phyloP scores from a whole-genome alignment of 2,113 vertebrate species.

The Crotalus horridus region DNA sequence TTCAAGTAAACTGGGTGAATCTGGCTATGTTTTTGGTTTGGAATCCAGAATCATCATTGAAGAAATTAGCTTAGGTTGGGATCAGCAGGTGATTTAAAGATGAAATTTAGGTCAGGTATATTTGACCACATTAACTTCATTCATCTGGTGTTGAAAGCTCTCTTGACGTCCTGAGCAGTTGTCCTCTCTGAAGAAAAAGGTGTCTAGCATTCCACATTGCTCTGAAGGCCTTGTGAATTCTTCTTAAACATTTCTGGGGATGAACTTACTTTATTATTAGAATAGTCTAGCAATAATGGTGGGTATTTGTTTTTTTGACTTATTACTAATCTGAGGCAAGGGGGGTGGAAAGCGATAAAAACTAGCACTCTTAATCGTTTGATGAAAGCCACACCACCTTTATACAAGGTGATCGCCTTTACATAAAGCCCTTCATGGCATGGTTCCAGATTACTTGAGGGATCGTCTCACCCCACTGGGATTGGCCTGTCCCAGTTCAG shows the following conservation, averaged over 20 bases:
- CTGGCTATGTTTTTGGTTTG: neutral
- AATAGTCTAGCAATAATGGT: neutral
- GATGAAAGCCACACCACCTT: neutral
- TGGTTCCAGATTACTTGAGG: neutral
- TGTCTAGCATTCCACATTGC: neutral
- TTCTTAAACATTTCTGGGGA: neutral
- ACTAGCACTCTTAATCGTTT: neutral
- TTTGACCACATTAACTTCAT: neutral
- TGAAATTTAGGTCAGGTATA: neutral
- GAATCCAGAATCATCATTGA: neutral
- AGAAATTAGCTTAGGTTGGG: neutral
- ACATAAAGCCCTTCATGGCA: neutral
- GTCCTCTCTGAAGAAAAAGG: neutral
- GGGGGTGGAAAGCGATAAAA: neutral
- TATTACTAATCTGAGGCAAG: neutral
- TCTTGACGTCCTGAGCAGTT: neutral
- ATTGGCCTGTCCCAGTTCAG: neutral
- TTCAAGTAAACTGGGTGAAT: neutral
- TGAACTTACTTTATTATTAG: neutral
- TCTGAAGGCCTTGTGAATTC: neutral
- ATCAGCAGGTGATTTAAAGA: neutral
- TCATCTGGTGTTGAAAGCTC: neutral
- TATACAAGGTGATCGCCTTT: neutral
- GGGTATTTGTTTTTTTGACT: neutral
- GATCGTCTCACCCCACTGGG: neutral